phyloP scores from a whole-genome alignment of 1,140 invertebrate genomes.

The Ceratoteleas bidentatus region DNA sequence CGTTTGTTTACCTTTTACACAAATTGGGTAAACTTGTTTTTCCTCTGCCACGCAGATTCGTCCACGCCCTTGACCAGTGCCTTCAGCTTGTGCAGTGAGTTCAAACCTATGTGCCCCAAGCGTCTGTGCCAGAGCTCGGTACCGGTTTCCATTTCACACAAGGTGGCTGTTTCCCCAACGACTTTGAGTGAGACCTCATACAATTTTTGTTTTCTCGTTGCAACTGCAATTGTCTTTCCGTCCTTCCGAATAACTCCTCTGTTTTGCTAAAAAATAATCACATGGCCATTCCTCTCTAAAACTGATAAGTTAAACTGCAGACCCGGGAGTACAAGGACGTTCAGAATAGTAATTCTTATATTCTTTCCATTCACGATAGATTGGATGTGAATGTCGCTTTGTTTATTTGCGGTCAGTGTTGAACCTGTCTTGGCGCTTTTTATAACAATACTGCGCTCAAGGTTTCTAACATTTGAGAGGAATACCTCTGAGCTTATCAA shows the following conservation, averaged over 20 bases:
- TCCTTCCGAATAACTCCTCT: conserved; percentile 32
- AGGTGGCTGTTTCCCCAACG: neutral
- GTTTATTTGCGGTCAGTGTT: conserved; percentile 26
- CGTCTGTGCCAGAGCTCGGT: conserved; percentile 32
- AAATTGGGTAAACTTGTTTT: neutral
- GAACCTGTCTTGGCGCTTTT: conserved; percentile 23
- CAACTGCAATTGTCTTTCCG: conserved; percentile 12
- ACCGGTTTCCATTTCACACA: too few relatives aligned
- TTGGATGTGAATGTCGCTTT: conserved; percentile 39
- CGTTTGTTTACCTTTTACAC: conserved; percentile 34
- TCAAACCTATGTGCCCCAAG: conserved; percentile 60
- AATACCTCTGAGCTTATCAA: neutral
- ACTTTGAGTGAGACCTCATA: conserved; percentile 16
- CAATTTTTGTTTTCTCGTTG: conserved; percentile 6
- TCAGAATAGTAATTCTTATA: conserved; percentile 11
- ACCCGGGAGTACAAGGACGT: conserved; percentile 15
- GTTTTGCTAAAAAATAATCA: conserved; percentile 29
- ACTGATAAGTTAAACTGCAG: conserved; percentile 39
- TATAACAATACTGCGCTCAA: conserved; percentile 11
- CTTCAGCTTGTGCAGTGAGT: conserved; percentile 46
- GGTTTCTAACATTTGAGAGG: neutral
- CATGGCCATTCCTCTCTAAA: conserved; percentile 35
- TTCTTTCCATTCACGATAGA: conserved; percentile 36
- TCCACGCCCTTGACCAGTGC: neutral
- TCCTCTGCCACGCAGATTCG: neutral